Conservation (phyloP, 1,140 invertebrate species). For the Argopecten irradians region DNA sequence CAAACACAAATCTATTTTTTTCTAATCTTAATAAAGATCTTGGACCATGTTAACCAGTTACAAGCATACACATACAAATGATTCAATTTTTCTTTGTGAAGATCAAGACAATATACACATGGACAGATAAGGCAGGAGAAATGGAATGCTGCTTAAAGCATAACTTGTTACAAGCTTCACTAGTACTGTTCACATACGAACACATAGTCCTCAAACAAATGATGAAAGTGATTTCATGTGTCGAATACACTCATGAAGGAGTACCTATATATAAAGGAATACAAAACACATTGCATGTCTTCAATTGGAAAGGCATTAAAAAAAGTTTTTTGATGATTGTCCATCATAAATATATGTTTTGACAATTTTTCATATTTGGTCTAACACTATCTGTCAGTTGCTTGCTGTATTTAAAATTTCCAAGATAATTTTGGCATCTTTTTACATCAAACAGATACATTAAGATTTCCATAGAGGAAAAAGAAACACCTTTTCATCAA, state of each 20-base stretch:
- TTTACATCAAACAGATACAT: background rate
- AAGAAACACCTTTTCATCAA: background rate
- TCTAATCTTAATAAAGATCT: background rate
- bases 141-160: constrained; percentile 7
- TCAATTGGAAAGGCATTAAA: background rate
- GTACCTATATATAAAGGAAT: constrained; percentile 4
- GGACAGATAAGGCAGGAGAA: constrained; percentile 1
- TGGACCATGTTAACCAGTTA: constrained; percentile 20
- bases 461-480: background rate
- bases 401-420: background rate
- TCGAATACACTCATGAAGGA: background rate
- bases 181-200: background rate
- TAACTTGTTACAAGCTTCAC: background rate
- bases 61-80: background rate
- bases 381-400: background rate
- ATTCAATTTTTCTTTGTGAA: background rate
- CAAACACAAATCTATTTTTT: background rate
- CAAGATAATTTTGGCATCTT: background rate
- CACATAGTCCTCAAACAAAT: background rate
- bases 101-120: background rate
- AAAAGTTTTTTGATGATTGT: background rate
- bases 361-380: background rate
- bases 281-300: background rate
- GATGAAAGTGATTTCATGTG: background rate
- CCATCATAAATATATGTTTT: background rate